Evolutionary conservation across 2,113 vertebrate species (phyloP).

Genomic region (Quiscalus mexicanus): DNA sequence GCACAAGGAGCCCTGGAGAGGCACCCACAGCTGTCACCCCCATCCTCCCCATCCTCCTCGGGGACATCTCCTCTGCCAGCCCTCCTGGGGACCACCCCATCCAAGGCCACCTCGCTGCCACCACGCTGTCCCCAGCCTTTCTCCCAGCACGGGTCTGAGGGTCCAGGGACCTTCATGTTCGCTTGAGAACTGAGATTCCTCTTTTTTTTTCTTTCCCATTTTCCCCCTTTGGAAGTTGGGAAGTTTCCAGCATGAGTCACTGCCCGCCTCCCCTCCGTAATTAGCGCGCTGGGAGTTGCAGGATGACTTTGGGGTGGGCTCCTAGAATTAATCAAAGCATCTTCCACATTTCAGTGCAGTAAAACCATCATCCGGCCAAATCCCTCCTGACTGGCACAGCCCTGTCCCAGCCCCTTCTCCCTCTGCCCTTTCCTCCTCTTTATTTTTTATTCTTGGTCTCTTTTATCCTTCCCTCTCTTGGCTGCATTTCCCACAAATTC

Average conservation of each 20-base stretch:
- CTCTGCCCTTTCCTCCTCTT: neutral
- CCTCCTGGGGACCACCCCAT: neutral
- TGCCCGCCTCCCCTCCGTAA: conserved; percentile 51
- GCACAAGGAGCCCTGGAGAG: fast-evolving
- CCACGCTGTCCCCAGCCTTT: neutral
- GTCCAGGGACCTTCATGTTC: neutral
- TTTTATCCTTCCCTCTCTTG: neutral
- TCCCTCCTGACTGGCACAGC: conserved; percentile 23
- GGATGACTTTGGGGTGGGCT: conserved; percentile 36
- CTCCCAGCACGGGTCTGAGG: no score
- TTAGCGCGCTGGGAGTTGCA: conserved; percentile 34
- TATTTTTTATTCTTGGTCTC: neutral
- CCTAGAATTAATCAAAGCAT: conserved; percentile 64
- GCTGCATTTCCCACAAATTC: conserved; percentile 23
- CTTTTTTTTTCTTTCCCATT: neutral
- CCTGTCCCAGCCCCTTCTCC: neutral
- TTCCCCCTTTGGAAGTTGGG: conserved; percentile 1
- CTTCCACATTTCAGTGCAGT: neutral
- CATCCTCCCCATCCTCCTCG: neutral
- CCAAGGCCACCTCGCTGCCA: fast-evolving
- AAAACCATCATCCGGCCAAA: conserved; percentile 36
- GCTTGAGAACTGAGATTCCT: neutral
- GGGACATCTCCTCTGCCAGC: neutral
- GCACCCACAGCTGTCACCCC: neutral
- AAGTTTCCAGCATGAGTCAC: conserved; percentile 73